Evolutionary conservation across 2,888 invertebrate species (phyloP), one percentile per base, ranked within the genome.

Genomic region (Volucella inflata): DNA sequence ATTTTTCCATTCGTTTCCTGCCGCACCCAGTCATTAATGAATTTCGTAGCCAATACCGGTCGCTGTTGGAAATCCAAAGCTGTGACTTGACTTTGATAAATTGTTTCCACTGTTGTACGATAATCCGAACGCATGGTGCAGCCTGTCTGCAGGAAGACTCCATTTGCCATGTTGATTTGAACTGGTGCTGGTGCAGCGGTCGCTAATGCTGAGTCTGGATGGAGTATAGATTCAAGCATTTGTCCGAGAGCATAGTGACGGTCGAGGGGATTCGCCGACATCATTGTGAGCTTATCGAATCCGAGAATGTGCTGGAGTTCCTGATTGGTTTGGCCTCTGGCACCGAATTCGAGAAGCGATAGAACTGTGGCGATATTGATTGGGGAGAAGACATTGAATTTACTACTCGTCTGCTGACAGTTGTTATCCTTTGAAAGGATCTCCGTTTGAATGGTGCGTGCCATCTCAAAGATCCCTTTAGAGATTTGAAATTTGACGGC

Each of bases 271-370:
- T 30, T 30, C 30, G 30, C 6, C 30, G 30, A 6, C 30, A 30
- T 6, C 6, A 6, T 30, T 30, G 30, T 30, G 30, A 79, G 67
- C 53, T 71, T 78, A 75, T 87, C 77, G 51, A 87, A 93, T 74
- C 95, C 95, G 87, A 95, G 93, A 14, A 94, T 91, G 16, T 91
- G 91, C 0, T 94, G 93, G 46, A 95, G 91, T 91, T 96, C 96
- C 62, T 94, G 91, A 90, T 94, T 94, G 3, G 96, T 95, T 88
- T 91, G 93, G 38, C 96, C 96, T 64, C 94, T 94, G 42, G 95
- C 94, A 74, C 96, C 96, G 67, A 96, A 91, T 55, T 96, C 91
- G 1, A 95, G 93, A 91, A 96, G 93, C 17, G 95, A 94, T 79
- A 96, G 90, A 14, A 95, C 93, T 81, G 94, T 94, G 77, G 94